phyloP scores from a whole-genome alignment of 2,888 invertebrate genomes.

The Pilophorus perplexus region DNA sequence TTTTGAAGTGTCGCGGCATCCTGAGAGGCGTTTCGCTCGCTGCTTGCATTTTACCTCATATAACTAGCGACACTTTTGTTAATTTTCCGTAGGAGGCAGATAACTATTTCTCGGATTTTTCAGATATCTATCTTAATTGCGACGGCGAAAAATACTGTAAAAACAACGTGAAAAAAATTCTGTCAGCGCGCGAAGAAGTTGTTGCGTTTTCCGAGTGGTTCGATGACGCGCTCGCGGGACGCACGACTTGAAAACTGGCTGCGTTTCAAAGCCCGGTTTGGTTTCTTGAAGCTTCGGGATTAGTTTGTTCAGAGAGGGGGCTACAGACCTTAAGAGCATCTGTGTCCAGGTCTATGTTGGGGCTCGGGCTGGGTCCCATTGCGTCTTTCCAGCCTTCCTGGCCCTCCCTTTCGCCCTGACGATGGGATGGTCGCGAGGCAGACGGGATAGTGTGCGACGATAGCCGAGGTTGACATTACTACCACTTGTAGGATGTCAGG shows the following conservation, averaged over 20 bases:
- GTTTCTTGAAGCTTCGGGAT: background rate
- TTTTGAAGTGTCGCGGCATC: conserved; percentile 30
- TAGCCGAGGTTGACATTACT: no score
- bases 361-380: background rate
- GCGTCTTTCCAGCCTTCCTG: background rate
- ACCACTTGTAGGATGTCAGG: no score
- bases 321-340: no score
- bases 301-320: background rate
- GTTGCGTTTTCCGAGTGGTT: background rate
- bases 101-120: background rate
- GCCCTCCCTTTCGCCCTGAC: background rate
- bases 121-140: no score
- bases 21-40: conserved; percentile 19
- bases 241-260: conserved; percentile 5
- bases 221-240: conserved; percentile 20
- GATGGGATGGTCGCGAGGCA: no score
- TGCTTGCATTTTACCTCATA: conserved; percentile 10
- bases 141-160: background rate
- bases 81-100: background rate
- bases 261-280: conserved; percentile 9
- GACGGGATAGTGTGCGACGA: no score
- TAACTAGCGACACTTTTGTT: background rate
- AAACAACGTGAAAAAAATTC: background rate
- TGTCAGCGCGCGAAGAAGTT: background rate
- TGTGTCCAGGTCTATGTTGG: background rate